Percentiles rank a stretch among this genome's conserved stretches.
Evolutionary conservation across 1,140 invertebrate genomes (phyloP).

Genomic region (Batillaria attramentaria): DNA sequence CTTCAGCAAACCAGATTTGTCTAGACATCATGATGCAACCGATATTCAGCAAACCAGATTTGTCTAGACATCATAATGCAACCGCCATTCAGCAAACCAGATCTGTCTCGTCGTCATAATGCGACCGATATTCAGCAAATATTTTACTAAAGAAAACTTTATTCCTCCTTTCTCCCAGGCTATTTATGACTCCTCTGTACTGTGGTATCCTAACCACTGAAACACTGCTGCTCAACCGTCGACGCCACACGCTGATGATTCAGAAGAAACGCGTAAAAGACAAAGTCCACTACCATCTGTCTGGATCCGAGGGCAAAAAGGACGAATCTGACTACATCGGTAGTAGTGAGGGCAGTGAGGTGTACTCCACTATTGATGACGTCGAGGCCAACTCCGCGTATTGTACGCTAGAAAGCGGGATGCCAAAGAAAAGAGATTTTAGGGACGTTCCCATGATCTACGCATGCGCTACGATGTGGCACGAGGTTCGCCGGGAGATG

Average conservation of each 20-base stretch:
- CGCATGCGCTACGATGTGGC: conserved; percentile 67
- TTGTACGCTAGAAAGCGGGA: too few relatives aligned
- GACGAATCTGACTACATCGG: conserved; percentile 5
- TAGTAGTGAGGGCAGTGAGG: conserved; percentile 42
- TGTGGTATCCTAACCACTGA: conserved; percentile 93
- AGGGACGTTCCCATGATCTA: conserved; percentile 50
- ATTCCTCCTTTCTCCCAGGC: conserved; percentile 68
- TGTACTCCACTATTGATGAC: conserved; percentile 64
- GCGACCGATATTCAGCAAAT: too few relatives aligned
- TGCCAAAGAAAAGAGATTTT: too few relatives aligned
- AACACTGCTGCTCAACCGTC: conserved; percentile 92
- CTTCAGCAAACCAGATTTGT: too few relatives aligned
- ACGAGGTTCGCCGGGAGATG: conserved; percentile 64
- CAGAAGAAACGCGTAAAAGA: conserved; percentile 78
- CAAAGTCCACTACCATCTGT: not conserved
- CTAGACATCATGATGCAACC: too few relatives aligned
- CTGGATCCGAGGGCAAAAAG: not conserved
- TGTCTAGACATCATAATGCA: too few relatives aligned
- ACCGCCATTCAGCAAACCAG: too few relatives aligned
- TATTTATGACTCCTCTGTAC: conserved; percentile 96
- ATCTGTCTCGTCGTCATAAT: too few relatives aligned
- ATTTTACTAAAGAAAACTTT: too few relatives aligned
- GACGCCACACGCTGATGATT: conserved; percentile 79
- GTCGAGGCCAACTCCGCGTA: too few relatives aligned
- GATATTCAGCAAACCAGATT: too few relatives aligned